These are phyloP conservation scores for Pterois miles DNA, from an alignment of 2,797 vertebrate species.

Conservation along the genomic window DNA sequence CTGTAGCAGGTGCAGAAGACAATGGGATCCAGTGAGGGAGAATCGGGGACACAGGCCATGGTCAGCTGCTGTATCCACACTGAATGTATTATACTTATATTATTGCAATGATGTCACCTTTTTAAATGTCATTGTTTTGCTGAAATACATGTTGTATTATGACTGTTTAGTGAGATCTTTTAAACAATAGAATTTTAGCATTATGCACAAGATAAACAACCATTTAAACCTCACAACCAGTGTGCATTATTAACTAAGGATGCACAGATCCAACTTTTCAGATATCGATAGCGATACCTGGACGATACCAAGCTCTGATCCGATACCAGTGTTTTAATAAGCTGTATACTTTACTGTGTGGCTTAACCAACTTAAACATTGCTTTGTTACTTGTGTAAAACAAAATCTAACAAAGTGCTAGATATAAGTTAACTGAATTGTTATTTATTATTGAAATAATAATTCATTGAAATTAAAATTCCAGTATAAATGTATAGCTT, in stretches of 20 bases:
- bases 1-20: conserved; percentile 59
- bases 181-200: neutral
- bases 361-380: too few relatives aligned
- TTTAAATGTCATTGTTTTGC: neutral
- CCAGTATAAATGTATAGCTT: too few relatives aligned
- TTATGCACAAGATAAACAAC: neutral
- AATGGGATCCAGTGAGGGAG: conserved; percentile 46
- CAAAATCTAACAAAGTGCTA: too few relatives aligned
- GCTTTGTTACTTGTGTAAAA: too few relatives aligned
- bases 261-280: neutral
- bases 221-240: neutral
- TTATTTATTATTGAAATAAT: too few relatives aligned
- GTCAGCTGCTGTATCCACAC: too few relatives aligned
- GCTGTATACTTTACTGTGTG: too few relatives aligned
- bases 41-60: neutral
- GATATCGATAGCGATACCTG: neutral
- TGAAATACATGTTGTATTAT: neutral
- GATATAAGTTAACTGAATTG: too few relatives aligned
- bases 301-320: rapidly evolving
- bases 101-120: neutral
- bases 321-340: too few relatives aligned
- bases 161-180: neutral
- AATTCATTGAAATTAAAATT: too few relatives aligned
- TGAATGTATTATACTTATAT: neutral
- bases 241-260: neutral